phyloP scores from a whole-genome alignment of 2,113 vertebrate species.

The Pterocles gutturalis region DNA sequence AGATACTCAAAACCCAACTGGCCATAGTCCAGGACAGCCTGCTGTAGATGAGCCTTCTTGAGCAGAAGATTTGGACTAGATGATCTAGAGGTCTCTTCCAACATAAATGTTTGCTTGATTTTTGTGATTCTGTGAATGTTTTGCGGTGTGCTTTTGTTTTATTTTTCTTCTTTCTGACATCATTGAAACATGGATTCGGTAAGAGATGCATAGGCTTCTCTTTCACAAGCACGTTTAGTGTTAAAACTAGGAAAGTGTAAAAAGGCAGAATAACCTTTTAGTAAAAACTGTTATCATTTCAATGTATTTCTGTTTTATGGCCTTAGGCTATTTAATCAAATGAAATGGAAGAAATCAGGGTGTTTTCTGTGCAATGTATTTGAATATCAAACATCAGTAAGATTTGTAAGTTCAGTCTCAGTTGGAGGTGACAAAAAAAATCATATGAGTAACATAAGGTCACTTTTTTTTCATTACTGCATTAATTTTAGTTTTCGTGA shows the following conservation, averaged over 20 bases:
- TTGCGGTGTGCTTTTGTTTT: background rate
- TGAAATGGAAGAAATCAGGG: background rate
- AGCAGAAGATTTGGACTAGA: background rate
- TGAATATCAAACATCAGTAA: background rate
- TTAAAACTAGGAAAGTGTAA: slow-evolving; percentile 51
- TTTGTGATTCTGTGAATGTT: background rate
- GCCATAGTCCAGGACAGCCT: background rate
- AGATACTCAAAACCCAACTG: background rate
- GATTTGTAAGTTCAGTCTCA: background rate
- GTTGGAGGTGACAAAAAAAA: background rate
- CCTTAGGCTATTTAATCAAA: background rate
- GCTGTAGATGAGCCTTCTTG: background rate
- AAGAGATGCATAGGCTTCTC: slow-evolving; percentile 1
- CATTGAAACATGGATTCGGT: background rate
- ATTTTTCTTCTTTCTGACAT: background rate
- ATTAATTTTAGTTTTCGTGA: background rate
- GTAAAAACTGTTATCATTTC: background rate
- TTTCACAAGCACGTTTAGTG: background rate
- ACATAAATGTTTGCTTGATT: background rate
- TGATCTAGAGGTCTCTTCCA: background rate
- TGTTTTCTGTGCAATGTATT: background rate
- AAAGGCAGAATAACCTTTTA: background rate
- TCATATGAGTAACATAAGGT: background rate
- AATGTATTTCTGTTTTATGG: background rate
- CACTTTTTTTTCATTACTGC: background rate